phyloP scores from a whole-genome alignment of 2,113 vertebrate genomes.

The Toxostoma redivivum region DNA sequence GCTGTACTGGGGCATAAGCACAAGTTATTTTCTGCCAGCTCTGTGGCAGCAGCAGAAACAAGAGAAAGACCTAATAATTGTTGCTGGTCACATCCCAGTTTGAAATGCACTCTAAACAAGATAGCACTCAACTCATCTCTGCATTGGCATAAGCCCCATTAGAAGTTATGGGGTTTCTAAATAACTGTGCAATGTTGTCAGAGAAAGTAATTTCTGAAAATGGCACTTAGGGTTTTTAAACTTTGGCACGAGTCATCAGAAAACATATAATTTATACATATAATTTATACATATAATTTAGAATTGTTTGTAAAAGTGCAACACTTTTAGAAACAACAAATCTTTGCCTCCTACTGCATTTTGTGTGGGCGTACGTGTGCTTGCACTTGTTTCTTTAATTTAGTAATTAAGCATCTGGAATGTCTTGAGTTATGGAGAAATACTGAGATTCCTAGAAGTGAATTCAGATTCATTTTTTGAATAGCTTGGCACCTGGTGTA shows the following conservation, averaged over 20 bases:
- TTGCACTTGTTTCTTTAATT: neutral
- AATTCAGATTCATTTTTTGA: conserved; percentile 2
- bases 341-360: neutral
- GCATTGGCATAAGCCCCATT: neutral
- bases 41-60: neutral
- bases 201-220: neutral
- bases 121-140: neutral
- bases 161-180: neutral
- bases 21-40: neutral
- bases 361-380: rapidly evolving
- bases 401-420: conserved; percentile 46
- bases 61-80: neutral
- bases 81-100: neutral
- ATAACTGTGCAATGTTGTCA: neutral
- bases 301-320: neutral
- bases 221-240: neutral
- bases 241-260: neutral
- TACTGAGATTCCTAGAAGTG: neutral
- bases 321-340: neutral
- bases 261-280: neutral
- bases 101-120: conserved; percentile 12
- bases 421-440: neutral
- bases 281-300: neutral
- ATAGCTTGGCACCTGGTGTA: conserved; percentile 5
- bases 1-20: neutral